Base-by-base conservation (phyloP, 2,888 invertebrate genomes). In the Chelonus formosanus region DNA sequence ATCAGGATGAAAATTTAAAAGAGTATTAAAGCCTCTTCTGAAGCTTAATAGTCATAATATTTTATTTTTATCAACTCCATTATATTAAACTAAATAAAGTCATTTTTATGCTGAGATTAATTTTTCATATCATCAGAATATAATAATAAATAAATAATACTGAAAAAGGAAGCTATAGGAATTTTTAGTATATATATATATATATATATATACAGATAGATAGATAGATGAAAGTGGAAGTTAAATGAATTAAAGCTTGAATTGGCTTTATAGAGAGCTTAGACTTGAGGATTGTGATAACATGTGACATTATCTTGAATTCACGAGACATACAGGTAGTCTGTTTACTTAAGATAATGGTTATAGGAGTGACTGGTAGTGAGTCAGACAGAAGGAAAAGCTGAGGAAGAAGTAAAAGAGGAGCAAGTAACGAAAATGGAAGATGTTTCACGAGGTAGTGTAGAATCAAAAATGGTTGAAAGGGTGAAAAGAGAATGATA, bases 301-400 rank as follows among this genome's bases (percentile, higher is more conserved):
- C 78, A 76, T 76, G 78, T 78, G 80, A 80, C 80, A 79, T 80
- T 81, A 81, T 81, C 81, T 79, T 71, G 76, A 75, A 76, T 74
- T 77, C 74, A 71, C 74, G 73, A 68, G 74, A 66, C 75, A 75
- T 75, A 73, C 77, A 76, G 77, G 79, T 78, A 80, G 80, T 77
- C 81, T 81, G 81, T 80, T 81, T 80, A 81, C 79, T 78, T 74
- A 79, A 81, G 81, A 81, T 81, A 81, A 81, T 81, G 75, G 78
- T 71, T 71, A 75, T 72, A 75, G 67, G 65, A 31, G 63, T 66
- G 65, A 60, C 61, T 58, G 50, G 48, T 58, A 44, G 48, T 50
- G 40, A 56, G 56, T 44, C 4, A 40, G 36, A 5, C 35, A 36
- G 48, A 44, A 35, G 10, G 20, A 47, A 36, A 20, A 48, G 36